These are phyloP conservation scores for Pemphigus obesinymphae DNA, from an alignment of 1,140 invertebrate genomes.

Conservation along the genomic window DNA sequence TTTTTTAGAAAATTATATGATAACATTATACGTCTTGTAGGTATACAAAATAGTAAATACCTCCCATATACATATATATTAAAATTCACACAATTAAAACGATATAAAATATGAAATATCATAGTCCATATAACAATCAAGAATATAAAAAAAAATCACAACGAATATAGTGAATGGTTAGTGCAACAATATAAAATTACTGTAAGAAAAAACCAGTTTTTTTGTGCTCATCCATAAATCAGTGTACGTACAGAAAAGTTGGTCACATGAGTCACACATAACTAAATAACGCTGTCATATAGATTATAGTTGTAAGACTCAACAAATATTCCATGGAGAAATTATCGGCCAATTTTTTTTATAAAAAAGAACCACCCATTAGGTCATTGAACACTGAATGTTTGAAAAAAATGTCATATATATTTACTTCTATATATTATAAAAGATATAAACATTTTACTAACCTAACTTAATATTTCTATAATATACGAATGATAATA, in stretches of 20 bases:
- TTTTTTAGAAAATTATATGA: too few relatives aligned
- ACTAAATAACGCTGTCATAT: background rate
- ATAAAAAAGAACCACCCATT: background rate
- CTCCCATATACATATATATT: too few relatives aligned
- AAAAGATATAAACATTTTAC: too few relatives aligned
- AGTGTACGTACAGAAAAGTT: background rate
- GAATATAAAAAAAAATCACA: background rate
- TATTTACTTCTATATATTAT: too few relatives aligned
- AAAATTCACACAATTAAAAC: background rate
- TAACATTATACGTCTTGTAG: too few relatives aligned
- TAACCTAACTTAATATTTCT: too few relatives aligned
- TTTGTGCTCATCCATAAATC: background rate
- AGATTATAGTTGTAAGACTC: background rate
- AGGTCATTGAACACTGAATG: too few relatives aligned
- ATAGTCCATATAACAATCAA: background rate
- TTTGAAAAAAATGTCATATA: too few relatives aligned
- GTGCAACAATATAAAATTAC: background rate
- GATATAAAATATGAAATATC: background rate
- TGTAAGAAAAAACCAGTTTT: background rate
- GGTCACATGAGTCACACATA: conserved; percentile 25
- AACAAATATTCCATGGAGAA: background rate
- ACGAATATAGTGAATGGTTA: background rate
- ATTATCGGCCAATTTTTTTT: background rate
- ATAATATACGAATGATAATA: too few relatives aligned
- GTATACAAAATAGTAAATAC: too few relatives aligned